These are phyloP conservation scores for Glyptemys insculpta DNA, from an alignment of 2,797 vertebrate species.

Conservation along the genomic window DNA sequence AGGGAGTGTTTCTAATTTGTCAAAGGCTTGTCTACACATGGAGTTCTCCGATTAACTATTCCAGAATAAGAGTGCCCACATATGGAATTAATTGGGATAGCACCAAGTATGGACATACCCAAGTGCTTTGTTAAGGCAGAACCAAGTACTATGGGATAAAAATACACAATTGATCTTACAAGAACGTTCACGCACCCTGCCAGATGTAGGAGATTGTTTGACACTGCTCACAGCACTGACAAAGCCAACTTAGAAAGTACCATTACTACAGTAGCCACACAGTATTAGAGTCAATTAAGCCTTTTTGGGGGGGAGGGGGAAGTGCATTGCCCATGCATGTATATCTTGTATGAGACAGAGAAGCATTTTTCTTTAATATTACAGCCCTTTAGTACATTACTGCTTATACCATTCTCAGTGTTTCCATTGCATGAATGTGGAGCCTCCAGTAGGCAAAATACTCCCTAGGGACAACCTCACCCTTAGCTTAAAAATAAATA, in stretches of 20 bases:
- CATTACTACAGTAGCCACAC: neutral
- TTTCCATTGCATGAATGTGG: neutral
- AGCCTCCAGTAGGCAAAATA: neutral
- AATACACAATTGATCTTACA: neutral
- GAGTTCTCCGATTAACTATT: neutral
- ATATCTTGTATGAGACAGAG: neutral
- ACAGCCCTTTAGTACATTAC: neutral
- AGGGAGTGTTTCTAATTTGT: rapidly evolving
- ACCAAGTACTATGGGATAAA: neutral
- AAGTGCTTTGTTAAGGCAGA: neutral
- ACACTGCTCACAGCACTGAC: neutral
- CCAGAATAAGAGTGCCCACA: neutral
- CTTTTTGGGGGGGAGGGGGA: neutral
- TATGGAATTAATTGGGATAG: neutral
- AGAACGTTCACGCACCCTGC: neutral
- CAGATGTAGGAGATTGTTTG: neutral
- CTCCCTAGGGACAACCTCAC: neutral
- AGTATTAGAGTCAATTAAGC: neutral
- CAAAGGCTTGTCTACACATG: neutral
- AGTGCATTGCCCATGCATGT: neutral
- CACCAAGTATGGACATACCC: neutral
- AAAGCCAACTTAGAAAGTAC: neutral
- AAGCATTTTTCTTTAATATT: neutral
- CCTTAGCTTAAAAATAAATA: neutral
- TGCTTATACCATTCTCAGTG: neutral